Percentiles rank a stretch among this genome's conserved stretches.
These are phyloP conservation scores for Tichodroma muraria DNA, from an alignment of 2,113 vertebrate species.

Conservation along the genomic window DNA sequence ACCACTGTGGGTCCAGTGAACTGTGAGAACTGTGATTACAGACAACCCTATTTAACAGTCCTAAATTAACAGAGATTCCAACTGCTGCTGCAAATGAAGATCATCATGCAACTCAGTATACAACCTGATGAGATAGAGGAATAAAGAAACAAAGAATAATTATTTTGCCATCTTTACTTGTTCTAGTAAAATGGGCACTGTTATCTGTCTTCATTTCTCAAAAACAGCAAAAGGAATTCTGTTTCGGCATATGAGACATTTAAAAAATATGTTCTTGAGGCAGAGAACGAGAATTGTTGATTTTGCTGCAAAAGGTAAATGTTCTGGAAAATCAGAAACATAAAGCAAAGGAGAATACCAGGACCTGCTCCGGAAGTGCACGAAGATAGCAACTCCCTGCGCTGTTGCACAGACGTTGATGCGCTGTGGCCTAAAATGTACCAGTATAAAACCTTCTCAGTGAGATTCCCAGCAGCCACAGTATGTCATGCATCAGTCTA, in stretches of 20 bases:
- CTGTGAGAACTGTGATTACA: background rate
- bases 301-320: background rate
- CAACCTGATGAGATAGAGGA: background rate
- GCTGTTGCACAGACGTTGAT: background rate
- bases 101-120: accelerated
- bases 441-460: background rate
- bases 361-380: background rate
- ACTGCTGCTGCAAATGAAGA: background rate
- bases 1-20: background rate
- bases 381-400: background rate
- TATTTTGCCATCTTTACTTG: background rate
- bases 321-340: background rate
- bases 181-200: background rate
- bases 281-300: background rate
- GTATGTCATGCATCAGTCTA: background rate
- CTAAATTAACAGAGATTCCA: background rate
- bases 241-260: background rate
- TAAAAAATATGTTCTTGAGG: background rate
- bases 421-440: background rate
- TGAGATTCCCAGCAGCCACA: background rate
- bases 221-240: background rate
- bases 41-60: background rate
- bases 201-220: background rate
- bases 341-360: background rate
- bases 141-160: background rate